Evolutionary conservation across 92 coral and sea anemone genomes (phyloP).

Genomic region (Epizoanthus fatuus): DNA sequence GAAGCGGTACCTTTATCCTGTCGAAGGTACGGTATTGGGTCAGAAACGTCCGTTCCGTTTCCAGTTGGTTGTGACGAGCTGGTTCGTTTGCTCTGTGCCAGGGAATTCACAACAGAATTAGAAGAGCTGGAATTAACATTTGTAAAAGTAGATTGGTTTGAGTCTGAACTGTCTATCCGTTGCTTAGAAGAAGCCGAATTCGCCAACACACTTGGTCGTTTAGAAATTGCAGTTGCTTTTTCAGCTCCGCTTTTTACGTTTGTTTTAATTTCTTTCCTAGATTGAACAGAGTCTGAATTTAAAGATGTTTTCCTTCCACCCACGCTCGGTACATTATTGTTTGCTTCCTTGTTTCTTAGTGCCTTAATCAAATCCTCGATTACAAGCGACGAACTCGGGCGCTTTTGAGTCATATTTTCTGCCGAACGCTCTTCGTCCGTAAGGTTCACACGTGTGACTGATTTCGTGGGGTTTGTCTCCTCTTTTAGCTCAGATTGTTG

Average conservation of each 20-base stretch:
- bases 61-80: neutral
- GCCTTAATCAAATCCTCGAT: slow-evolving; percentile 73
- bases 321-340: neutral
- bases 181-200: neutral
- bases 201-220: neutral
- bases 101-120: neutral
- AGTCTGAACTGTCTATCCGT: neutral
- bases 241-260: neutral
- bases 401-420: slow-evolving; percentile 52
- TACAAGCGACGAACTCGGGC: slow-evolving; percentile 28
- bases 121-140: neutral
- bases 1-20: neutral
- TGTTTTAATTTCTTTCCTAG: neutral
- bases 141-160: neutral
- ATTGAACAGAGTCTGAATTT: neutral
- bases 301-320: neutral
- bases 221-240: neutral
- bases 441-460: neutral
- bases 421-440: slow-evolving; percentile 28
- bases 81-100: neutral
- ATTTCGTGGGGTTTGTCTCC: neutral
- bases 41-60: neutral
- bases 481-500: slow-evolving; percentile 10
- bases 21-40: neutral
- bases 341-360: slow-evolving; percentile 50